Conservation (phyloP, 1,140 invertebrate genomes). For the Eumeta japonica region DNA sequence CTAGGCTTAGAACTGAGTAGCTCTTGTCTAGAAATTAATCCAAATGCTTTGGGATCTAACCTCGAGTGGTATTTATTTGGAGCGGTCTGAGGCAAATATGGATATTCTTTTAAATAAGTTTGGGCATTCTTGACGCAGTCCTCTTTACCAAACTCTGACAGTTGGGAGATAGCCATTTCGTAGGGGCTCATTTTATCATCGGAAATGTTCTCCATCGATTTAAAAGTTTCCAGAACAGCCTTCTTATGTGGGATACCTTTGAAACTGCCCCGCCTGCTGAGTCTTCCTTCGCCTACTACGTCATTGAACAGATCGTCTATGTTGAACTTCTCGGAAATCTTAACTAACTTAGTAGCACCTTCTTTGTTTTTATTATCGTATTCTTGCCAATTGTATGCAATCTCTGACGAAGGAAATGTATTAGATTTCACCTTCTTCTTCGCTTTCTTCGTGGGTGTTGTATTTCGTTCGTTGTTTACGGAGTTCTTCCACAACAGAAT, state of each 20-base stretch:
- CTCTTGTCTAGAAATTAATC: constrained; percentile 51
- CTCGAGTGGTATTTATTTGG: constrained; percentile 52
- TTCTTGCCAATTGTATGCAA: no score
- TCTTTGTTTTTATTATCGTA: constrained; percentile 35
- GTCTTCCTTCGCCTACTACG: constrained; percentile 42
- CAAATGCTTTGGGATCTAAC: constrained; percentile 43
- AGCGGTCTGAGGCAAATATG: constrained; percentile 52
- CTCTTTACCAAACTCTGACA: constrained; percentile 38
- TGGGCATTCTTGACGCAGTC: constrained; percentile 45
- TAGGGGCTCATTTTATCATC: constrained; percentile 43
- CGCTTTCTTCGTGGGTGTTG: constrained; percentile 21
- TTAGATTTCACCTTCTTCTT: constrained; percentile 38
- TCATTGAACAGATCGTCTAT: constrained; percentile 54
- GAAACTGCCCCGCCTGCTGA: constrained; percentile 49
- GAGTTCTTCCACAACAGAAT: constrained; percentile 24
- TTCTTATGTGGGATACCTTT: constrained; percentile 56
- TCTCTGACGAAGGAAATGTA: constrained; percentile 45
- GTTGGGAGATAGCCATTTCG: constrained; percentile 43
- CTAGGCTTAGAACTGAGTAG: constrained; percentile 34
- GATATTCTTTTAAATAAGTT: constrained; percentile 52
- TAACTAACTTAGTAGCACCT: constrained; percentile 34
- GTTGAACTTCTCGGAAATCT: constrained; percentile 57
- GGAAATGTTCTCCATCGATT: constrained; percentile 53
- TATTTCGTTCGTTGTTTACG: constrained; percentile 14
- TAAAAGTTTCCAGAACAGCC: constrained; percentile 53